phyloP scores from a whole-genome alignment of 2,888 invertebrate genomes.

The Zaprionus obscuricornis region DNA sequence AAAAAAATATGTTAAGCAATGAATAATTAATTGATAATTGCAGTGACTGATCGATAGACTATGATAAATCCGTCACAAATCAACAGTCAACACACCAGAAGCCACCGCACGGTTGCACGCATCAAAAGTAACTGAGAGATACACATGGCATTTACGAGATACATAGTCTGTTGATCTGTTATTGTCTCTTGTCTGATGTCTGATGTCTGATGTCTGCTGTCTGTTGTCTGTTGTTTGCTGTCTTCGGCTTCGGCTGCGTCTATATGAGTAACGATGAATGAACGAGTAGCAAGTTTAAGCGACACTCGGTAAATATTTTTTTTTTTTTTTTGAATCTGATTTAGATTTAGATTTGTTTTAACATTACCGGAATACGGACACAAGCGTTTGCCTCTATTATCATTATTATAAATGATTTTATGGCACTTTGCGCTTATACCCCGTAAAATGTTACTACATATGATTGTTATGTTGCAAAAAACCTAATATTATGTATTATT shows the following conservation, averaged over 20 bases:
- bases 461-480: background rate
- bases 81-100: slow-evolving; percentile 7
- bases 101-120: slow-evolving; percentile 62
- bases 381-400: slow-evolving; percentile 21
- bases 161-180: background rate
- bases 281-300: slow-evolving; percentile 1
- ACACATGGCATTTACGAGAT: slow-evolving; percentile 16
- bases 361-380: slow-evolving; percentile 38
- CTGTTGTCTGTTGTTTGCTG: too few relatives aligned
- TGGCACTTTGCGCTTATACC: slow-evolving; percentile 39
- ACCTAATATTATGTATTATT: too few relatives aligned
- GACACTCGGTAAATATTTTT: slow-evolving; percentile 12
- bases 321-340: slow-evolving; percentile 33
- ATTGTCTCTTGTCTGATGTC: too few relatives aligned
- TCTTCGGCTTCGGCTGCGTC: slow-evolving; percentile 23
- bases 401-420: slow-evolving; percentile 65
- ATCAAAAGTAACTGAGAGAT: slow-evolving; percentile 54
- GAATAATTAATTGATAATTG: background rate
- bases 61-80: background rate
- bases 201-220: too few relatives aligned
- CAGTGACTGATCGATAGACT: background rate
- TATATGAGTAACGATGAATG: slow-evolving; percentile 6
- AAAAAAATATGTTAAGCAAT: slow-evolving; percentile 6
- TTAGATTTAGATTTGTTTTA: slow-evolving; percentile 50
- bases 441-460: slow-evolving; percentile 1